A percentile compares a stretch with the other conserved stretches of the same genome.
Conservation (phyloP, 2,797 vertebrate species). For the Sandelia bainsii region DNA sequence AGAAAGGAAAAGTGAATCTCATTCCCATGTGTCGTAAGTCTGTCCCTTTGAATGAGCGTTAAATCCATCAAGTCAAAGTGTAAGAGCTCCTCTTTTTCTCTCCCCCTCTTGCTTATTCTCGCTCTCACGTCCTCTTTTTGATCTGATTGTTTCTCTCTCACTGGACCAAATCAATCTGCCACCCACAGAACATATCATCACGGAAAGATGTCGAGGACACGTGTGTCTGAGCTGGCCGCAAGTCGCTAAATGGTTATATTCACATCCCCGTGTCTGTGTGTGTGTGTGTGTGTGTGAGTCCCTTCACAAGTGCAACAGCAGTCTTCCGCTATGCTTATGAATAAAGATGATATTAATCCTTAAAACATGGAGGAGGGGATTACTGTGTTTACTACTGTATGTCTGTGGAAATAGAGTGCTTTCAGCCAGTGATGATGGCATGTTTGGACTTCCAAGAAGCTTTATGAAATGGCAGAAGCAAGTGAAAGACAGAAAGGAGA, state of each 20-base stretch:
- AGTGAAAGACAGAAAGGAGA: constrained; percentile 6
- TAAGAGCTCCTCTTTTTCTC: constrained; percentile 43
- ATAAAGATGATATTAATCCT: constrained; percentile 80
- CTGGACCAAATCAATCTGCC: constrained; percentile 73
- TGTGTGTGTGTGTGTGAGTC: constrained; percentile 21
- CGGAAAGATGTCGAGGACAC: constrained; percentile 50
- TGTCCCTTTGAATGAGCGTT: constrained; percentile 74
- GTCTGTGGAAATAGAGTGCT: constrained; percentile 54
- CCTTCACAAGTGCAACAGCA: constrained; percentile 39
- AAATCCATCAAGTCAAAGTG: constrained; percentile 78
- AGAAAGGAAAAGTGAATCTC: constrained; percentile 58
- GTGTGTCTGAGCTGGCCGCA: constrained; percentile 36
- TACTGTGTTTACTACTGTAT: constrained; percentile 65
- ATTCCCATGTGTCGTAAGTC: constrained; percentile 69
- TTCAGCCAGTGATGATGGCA: constrained; percentile 47
- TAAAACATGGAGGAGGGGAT: constrained; percentile 75
- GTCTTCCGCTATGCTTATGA: constrained; percentile 63
- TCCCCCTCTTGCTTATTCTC: constrained; percentile 45
- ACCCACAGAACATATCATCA: constrained; percentile 60
- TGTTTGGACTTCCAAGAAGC: constrained; percentile 54
- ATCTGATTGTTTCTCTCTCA: constrained; percentile 72
- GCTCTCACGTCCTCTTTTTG: constrained; percentile 56
- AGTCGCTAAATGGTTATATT: constrained; percentile 39
- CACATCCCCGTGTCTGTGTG: constrained; percentile 8
- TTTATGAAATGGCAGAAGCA: constrained; percentile 36